Base-by-base conservation (phyloP, 2,113 vertebrate genomes). In the Ranitomeya variabilis region DNA sequence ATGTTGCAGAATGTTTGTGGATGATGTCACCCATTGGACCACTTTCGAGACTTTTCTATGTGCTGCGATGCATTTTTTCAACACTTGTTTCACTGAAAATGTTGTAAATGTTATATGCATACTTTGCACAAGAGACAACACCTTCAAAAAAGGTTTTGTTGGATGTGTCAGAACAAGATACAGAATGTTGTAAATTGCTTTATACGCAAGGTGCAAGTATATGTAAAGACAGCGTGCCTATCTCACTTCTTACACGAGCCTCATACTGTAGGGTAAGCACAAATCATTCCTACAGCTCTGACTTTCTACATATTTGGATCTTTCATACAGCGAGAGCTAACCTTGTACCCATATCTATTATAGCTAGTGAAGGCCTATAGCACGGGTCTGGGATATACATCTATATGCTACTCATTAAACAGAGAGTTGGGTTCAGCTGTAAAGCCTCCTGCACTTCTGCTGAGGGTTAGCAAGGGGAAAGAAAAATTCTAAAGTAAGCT, bases 381-480 rank as follows among this genome's bases (percentile, higher is more conserved):
- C 16, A 51, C 26, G 45, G 52, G 86, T 87, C 77, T 87, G 77
- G 62, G 86, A 87, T 87, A 80, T 71, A 77, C 31, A 89, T 83
- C 74, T 26, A 78, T 66, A 76, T 84, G 51, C 60, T 76, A 10
- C 87, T 89, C 71, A 16, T 77, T 89, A 83, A 84, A 89, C 23
- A 21, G 5, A 83, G 83, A 76, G 87, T 76, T 80, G 67, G 76
- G 16, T 82, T 88, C 80, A 88, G 87, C 87, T 89, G 87, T 84
- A 89, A 89, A 89, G 87, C 87, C 80, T 78, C 60, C 71, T 89
- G 69, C 83, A 89, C 69, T 62, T 83, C 57, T 76, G 69, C 80
- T 84, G 71, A 66, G 80, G 80, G 80, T 84, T 89, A 89, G 80
- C 87, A 89, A 89, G 51, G 81, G 87, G 87, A 89, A 84, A 52